Evolutionary conservation across 2,113 vertebrate species (phyloP), one percentile per base, ranked within the genome.

Genomic region (Caracal caracal): DNA sequence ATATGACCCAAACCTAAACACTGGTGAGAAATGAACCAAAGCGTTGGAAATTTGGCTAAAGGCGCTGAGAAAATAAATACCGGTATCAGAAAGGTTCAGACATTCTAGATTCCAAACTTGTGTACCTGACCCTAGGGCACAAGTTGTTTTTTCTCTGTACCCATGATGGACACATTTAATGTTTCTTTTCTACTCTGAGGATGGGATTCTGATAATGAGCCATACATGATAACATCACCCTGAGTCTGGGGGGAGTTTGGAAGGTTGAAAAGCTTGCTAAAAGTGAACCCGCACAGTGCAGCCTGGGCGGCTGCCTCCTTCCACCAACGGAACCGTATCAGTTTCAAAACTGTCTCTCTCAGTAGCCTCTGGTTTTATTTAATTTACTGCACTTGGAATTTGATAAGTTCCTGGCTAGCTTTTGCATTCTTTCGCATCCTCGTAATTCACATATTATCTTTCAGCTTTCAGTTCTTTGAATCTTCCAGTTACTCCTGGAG

Each of bases 321-420:
- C 90, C 71, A 94, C 82, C 22, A 19, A 95, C 53, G 43, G 82
- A 97, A 79, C 73, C 85, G 3, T 94, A 97, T 97, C 91, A 89
- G 68, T 97, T 97, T 97, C 96, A 68, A 95, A 95, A 96, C 90
- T 17, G 51, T 98, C 78, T 93, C 92, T 97, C 90, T 94, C 96
- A 83, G 95, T 98, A 95, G 94, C 93, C 94, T 96, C 91, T 97
- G 96, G 91, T 97, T 98, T 97, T 96, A 97, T 97, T 97, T 98
- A 97, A 97, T 97, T 97, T 98, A 97, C 95, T 96, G 56, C 82
- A 70, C 82, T 97, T 97, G 97, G 94, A 96, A 98, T 97, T 93
- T 96, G 97, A 97, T 96, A 97, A 97, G 88, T 94, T 97, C 88
- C 86, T 98, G 96, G 95, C 93, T 40, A 96, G 96, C 85, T 89